Evolutionary conservation across 2,888 invertebrate species (phyloP).

Genomic region (Drosophila robusta): DNA sequence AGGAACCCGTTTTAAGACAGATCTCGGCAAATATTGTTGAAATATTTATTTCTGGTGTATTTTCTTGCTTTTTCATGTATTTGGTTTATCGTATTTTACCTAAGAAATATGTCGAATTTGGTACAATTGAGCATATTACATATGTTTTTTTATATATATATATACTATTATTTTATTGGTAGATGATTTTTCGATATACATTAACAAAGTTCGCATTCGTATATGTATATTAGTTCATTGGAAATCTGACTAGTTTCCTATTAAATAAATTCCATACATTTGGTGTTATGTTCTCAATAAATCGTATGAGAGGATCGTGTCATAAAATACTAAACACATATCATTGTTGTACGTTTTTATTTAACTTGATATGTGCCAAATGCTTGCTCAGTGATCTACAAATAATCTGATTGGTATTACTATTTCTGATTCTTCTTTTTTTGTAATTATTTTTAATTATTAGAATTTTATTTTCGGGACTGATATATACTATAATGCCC

Average conservation of each 20-base stretch:
- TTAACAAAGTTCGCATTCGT: background rate
- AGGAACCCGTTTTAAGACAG: constrained; percentile 27
- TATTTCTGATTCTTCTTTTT: background rate
- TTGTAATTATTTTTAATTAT: background rate
- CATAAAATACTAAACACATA: constrained; percentile 30
- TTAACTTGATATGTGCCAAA: constrained; percentile 52
- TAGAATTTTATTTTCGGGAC: background rate
- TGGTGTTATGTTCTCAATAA: constrained; percentile 11
- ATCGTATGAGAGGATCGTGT: constrained; percentile 1
- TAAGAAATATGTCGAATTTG: constrained; percentile 25
- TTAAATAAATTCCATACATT: constrained; percentile 35
- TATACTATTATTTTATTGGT: background rate
- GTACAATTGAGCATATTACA: constrained; percentile 32
- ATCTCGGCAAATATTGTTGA: constrained; percentile 22
- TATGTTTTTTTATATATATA: constrained; percentile 1
- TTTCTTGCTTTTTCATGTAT: background rate
- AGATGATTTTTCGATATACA: background rate
- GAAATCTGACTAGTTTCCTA: constrained; percentile 28
- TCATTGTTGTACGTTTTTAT: constrained; percentile 27
- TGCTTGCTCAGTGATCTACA: constrained; percentile 33
- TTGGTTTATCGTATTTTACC: background rate
- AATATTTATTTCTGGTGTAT: constrained; percentile 1
- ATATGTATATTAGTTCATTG: constrained; percentile 17
- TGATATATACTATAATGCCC: background rate
- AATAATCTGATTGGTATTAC: background rate